A percentile compares a stretch with the other conserved stretches of the same genome.
These are phyloP conservation scores for Brachyhypopomus gauderio DNA, from an alignment of 2,113 vertebrate species.

Conservation along the genomic window DNA sequence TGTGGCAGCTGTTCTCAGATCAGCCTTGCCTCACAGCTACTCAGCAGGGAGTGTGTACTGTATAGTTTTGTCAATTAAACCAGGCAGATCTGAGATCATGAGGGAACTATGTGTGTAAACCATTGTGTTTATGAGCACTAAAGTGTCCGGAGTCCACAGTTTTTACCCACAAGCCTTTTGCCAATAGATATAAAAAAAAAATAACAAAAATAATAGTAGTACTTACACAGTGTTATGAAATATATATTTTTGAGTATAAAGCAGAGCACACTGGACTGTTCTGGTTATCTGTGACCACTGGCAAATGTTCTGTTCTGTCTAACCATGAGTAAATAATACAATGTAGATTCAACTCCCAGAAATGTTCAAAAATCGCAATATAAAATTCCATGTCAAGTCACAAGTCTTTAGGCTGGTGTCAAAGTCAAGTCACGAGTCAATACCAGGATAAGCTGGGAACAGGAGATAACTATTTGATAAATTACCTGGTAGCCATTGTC, in stretches of 20 bases:
- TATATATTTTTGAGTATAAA: not conserved
- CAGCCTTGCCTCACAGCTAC: slow-evolving; percentile 4
- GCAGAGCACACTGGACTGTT: not conserved
- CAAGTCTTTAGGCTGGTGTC: no score
- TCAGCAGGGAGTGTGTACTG: not conserved
- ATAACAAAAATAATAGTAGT: not conserved
- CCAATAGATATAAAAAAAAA: not conserved
- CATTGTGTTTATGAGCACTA: not conserved
- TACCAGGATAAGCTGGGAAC: no score
- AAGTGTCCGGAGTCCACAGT: slow-evolving; percentile 1
- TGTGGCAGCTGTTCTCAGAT: slow-evolving; percentile 12
- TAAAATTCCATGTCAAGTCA: no score
- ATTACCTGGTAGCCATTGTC: no score
- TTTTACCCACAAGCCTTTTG: not conserved
- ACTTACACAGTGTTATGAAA: not conserved
- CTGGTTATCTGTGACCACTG: not conserved
- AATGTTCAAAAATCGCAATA: no score
- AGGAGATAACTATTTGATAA: no score
- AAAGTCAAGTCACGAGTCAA: no score
- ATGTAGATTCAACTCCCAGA: not conserved
- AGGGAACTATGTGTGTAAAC: not conserved
- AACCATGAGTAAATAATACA: not conserved
- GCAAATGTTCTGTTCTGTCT: not conserved
- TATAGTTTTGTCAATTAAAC: not conserved
- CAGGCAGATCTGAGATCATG: not conserved